Conservation (phyloP, 2,113 vertebrate species). For the Propithecus coquereli region DNA sequence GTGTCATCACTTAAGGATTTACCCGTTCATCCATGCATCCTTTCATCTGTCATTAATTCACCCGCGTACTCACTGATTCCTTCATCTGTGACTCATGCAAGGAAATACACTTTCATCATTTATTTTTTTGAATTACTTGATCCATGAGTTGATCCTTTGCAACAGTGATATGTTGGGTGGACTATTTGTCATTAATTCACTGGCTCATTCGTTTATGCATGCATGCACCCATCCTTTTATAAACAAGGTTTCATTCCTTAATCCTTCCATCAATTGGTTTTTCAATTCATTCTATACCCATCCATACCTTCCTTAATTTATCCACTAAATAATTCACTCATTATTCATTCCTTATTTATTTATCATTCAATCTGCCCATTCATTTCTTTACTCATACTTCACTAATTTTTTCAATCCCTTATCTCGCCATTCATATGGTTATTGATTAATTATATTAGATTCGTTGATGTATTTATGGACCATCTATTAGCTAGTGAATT, state of each 20-base stretch:
- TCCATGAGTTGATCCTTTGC: not conserved
- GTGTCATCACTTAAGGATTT: not conserved
- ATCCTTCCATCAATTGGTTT: not conserved
- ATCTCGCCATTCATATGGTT: not conserved
- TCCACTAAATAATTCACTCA: not conserved
- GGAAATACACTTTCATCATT: not conserved
- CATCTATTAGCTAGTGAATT: not conserved
- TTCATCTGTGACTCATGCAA: not conserved
- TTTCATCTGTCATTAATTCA: not conserved
- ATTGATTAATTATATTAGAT: not conserved
- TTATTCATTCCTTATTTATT: not conserved
- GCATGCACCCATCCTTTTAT: not conserved
- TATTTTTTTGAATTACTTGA: not conserved
- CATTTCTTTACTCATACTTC: not conserved
- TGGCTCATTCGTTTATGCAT: not conserved
- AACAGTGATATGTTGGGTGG: not conserved
- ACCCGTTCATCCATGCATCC: not conserved
- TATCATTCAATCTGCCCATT: not conserved
- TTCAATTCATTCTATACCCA: not conserved
- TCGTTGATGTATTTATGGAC: too few species aligned
- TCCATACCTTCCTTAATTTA: not conserved
- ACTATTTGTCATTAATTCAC: not conserved
- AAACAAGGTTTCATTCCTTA: not conserved
- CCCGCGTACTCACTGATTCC: not conserved
- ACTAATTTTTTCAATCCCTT: not conserved